Percentiles rank a stretch among this genome's conserved stretches.
Evolutionary conservation across 2,113 vertebrate species (phyloP).

Genomic region (Sarotherodon lohbergeri): DNA sequence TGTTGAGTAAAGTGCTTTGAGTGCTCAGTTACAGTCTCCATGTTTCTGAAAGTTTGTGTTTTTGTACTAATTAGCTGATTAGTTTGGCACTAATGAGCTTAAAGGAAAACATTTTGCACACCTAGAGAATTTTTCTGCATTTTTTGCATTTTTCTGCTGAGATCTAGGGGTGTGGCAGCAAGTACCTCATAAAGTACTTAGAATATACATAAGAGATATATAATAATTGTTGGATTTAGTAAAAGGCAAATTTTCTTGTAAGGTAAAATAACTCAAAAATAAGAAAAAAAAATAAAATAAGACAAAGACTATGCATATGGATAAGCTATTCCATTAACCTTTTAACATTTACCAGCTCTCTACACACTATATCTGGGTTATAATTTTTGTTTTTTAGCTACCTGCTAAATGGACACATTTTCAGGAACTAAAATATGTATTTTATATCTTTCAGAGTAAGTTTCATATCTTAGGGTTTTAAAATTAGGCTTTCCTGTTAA

Average conservation of each 20-base stretch:
- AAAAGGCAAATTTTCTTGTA: neutral
- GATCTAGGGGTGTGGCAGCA: neutral
- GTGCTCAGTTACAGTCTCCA: neutral
- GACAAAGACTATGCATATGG: neutral
- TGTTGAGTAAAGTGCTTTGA: neutral
- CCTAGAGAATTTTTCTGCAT: neutral
- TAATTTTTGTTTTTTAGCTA: too few species aligned
- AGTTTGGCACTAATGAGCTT: neutral
- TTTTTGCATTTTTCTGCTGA: neutral
- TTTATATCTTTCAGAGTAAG: neutral
- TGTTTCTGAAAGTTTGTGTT: neutral
- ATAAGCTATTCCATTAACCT: neutral
- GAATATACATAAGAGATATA: neutral
- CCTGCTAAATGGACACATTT: too few species aligned
- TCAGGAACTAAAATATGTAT: neutral
- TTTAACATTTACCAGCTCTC: neutral
- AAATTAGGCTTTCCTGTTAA: neutral
- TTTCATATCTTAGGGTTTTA: neutral
- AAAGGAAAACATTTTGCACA: neutral
- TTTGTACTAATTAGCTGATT: neutral
- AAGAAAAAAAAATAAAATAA: too few species aligned
- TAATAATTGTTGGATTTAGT: neutral
- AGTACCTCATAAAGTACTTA: neutral
- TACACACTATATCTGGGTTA: neutral
- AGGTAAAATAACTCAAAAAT: neutral